A percentile compares a stretch with the other conserved stretches of the same genome.
Evolutionary conservation across 2,888 invertebrate genomes (phyloP).

Genomic region (Acanthacorydalis orientalis): DNA sequence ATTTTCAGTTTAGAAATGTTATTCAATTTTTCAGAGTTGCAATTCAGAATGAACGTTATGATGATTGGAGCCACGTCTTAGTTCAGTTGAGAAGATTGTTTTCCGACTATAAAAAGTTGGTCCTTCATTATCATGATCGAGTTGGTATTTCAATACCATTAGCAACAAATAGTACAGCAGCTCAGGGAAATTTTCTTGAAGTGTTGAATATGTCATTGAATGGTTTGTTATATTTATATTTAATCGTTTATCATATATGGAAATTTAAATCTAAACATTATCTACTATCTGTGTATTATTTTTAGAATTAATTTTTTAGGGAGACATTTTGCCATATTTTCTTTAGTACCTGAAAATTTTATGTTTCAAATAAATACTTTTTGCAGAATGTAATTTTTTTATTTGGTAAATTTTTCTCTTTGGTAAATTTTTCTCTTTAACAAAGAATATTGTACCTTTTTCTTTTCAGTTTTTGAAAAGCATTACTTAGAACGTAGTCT

Average conservation of each 20-base stretch:
- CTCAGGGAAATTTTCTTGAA: constrained; percentile 96
- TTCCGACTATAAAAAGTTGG: constrained; percentile 75
- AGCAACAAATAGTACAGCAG: constrained; percentile 76
- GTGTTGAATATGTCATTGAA: constrained; percentile 97
- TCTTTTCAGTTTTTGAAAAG: constrained; percentile 78
- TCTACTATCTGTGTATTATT: neutral
- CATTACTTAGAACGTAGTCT: constrained; percentile 95
- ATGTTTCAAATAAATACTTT: neutral
- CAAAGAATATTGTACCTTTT: constrained; percentile 4
- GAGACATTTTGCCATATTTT: neutral
- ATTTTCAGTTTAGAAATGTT: too few species aligned
- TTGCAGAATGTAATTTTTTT: neutral
- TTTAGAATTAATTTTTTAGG: neutral
- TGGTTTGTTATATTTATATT: constrained; percentile 33
- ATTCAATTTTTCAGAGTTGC: constrained; percentile 50
- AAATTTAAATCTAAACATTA: neutral
- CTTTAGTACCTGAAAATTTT: neutral
- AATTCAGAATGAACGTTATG: constrained; percentile 94
- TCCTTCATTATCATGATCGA: constrained; percentile 73
- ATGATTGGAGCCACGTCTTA: constrained; percentile 91
- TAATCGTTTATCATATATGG: neutral
- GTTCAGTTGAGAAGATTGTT: constrained; percentile 74
- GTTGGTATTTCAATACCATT: constrained; percentile 55
- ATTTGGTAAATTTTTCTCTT: neutral
- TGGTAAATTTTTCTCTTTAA: neutral